phyloP scores from a whole-genome alignment of 2,113 vertebrate genomes.

The Sylvilagus bachmani region DNA sequence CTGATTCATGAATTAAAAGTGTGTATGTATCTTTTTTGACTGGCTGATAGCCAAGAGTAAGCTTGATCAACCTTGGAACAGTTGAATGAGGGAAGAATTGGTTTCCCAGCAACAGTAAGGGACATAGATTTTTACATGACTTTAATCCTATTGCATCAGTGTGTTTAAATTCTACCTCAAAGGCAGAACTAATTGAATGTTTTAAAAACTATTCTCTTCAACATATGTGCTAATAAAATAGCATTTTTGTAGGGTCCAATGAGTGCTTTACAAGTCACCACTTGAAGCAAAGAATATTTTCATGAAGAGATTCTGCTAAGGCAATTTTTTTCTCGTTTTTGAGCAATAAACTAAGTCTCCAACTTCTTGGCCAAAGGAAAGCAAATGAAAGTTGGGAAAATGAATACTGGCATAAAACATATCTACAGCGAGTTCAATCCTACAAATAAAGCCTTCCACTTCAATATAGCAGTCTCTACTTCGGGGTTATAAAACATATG shows the following conservation, averaged over 20 bases:
- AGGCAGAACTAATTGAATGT: slow-evolving; percentile 72
- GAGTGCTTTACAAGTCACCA: slow-evolving; percentile 35
- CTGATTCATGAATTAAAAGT: slow-evolving; percentile 44
- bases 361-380: slow-evolving; percentile 61
- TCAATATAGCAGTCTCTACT: slow-evolving; percentile 54
- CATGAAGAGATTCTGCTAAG: slow-evolving; percentile 28
- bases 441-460: slow-evolving; percentile 67
- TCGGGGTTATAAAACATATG: slow-evolving; percentile 57
- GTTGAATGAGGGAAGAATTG: slow-evolving; percentile 23
- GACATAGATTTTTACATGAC: not conserved
- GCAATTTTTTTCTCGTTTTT: slow-evolving; percentile 17
- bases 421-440: slow-evolving; percentile 39
- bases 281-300: slow-evolving; percentile 60
- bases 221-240: slow-evolving; percentile 66
- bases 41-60: slow-evolving; percentile 37
- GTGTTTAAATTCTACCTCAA: slow-evolving; percentile 66
- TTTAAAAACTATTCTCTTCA: slow-evolving; percentile 73
- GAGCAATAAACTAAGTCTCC: slow-evolving; percentile 52
- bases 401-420: slow-evolving; percentile 38
- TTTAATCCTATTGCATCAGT: slow-evolving; percentile 54
- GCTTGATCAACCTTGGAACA: slow-evolving; percentile 21
- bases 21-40: not conserved
- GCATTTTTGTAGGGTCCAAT: slow-evolving; percentile 54
- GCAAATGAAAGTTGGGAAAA: slow-evolving; percentile 64
- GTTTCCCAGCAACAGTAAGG: slow-evolving; percentile 52